A percentile compares a stretch with the other conserved stretches of the same genome.
phyloP scores from a whole-genome alignment of 1,140 invertebrate genomes.

The Listronotus oregonensis region DNA sequence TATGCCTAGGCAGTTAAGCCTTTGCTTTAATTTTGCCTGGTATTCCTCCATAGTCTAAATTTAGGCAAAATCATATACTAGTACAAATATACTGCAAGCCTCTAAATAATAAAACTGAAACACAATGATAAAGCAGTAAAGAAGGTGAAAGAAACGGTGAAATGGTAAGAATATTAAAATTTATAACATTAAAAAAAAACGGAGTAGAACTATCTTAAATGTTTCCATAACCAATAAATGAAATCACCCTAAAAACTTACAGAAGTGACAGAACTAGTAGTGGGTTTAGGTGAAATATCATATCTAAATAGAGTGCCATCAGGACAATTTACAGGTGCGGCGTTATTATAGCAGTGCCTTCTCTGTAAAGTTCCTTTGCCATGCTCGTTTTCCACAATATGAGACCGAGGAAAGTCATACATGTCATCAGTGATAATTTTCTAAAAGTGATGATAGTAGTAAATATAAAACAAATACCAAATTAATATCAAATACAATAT shows the following conservation, averaged over 20 bases:
- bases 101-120: no score
- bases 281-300: conserved; percentile 57
- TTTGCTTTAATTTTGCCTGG: no score
- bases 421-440: conserved; percentile 63
- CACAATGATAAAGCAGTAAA: not conserved
- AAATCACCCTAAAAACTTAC: conserved; percentile 20
- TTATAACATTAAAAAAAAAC: no score
- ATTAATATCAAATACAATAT: no score
- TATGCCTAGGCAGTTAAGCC: no score
- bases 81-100: no score
- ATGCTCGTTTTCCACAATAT: conserved; percentile 57
- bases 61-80: no score
- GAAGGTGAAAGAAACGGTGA: not conserved
- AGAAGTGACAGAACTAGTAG: conserved; percentile 43
- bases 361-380: conserved; percentile 43
- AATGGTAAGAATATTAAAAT: no score
- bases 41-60: not conserved
- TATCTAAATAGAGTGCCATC: conserved; percentile 65
- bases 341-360: conserved; percentile 74
- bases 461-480: not conserved
- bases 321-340: conserved; percentile 61
- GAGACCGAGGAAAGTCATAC: conserved; percentile 74
- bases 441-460: conserved; percentile 11
- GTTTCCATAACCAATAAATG: not conserved
- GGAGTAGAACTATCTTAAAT: no score